A percentile compares a stretch with the other conserved stretches of the same genome.
Evolutionary conservation across 1,140 invertebrate genomes (phyloP).

Genomic region (Eriosoma lanigerum): DNA sequence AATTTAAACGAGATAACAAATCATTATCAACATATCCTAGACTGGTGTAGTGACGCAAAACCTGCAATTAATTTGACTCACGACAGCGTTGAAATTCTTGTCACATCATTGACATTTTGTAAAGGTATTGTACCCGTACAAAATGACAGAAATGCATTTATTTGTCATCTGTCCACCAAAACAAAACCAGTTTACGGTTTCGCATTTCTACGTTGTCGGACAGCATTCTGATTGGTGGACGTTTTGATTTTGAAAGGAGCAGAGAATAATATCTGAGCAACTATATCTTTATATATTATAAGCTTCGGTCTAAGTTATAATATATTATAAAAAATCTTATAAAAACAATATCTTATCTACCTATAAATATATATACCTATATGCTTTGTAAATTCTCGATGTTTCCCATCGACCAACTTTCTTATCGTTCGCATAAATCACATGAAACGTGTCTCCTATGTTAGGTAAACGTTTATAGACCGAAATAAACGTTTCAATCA

Average conservation of each 20-base stretch:
- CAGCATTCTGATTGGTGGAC: conserved; percentile 17
- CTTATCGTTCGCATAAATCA: too few relatives aligned
- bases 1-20: background rate
- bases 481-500: too few relatives aligned
- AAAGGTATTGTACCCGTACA: background rate
- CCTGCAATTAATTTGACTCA: background rate
- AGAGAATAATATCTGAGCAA: background rate
- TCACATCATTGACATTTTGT: conserved; percentile 20
- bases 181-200: conserved; percentile 39
- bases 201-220: background rate
- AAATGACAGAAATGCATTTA: background rate
- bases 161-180: conserved; percentile 30
- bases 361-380: too few relatives aligned
- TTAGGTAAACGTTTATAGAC: too few relatives aligned
- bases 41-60: background rate
- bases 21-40: background rate
- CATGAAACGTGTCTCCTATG: too few relatives aligned
- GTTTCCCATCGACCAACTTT: too few relatives aligned
- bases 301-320: conserved; percentile 7
- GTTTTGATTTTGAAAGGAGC: conserved; percentile 29
- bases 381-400: too few relatives aligned
- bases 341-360: too few relatives aligned
- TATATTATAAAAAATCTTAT: too few relatives aligned
- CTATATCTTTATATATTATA: too few relatives aligned
- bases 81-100: background rate